Evolutionary conservation across 1,140 invertebrate species (phyloP), one percentile per base, ranked within the genome.

Genomic region (roundworm (Caenorhabditis elegans)): DNA sequence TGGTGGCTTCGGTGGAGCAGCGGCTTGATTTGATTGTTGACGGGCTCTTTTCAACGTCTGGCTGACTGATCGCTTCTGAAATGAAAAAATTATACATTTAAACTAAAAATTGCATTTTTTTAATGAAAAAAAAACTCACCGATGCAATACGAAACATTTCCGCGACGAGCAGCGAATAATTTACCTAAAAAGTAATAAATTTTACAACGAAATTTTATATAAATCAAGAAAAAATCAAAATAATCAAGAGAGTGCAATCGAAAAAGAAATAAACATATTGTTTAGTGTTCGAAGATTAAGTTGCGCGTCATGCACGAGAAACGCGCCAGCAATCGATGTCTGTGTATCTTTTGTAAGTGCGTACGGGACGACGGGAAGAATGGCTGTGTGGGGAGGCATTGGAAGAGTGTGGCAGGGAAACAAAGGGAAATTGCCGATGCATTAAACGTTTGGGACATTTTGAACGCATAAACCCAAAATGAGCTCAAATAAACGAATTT

Each of bases 121-220:
- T 55, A 34, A 0, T 8, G 15, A 36, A 39, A 26, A 2, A 24
- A 22, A 78, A 78, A 53, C 77, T 53, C 36, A 78, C 77, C 47
- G 77, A 31, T 39, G 77, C 77, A 39, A 78, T 78, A 1, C 77
- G 47, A 48, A 78, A 53, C 77, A 78, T 78, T 53, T 78, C 39
- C 77, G 49, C 94, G 90, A 98, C 96, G 17, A 98, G 91, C 15
- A 98, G 92, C 82, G 93, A 94, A 88, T 97, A 95, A 10, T 96
- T 96, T 77, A 83, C 43, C 82, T 83, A 46, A 76, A 79, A 75
- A 65, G 17, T 46, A 19, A 19, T 31, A 19, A 60, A 78, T 65
- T 43, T 8, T 65, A n/a, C 10, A 10, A 0, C 11, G 19, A 39
- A 3, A 34, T 34, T 70, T 1, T 3, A 13, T 11, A 1, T 43